Base-by-base conservation (phyloP, 1,140 invertebrate genomes). In the Listronotus bonariensis region DNA sequence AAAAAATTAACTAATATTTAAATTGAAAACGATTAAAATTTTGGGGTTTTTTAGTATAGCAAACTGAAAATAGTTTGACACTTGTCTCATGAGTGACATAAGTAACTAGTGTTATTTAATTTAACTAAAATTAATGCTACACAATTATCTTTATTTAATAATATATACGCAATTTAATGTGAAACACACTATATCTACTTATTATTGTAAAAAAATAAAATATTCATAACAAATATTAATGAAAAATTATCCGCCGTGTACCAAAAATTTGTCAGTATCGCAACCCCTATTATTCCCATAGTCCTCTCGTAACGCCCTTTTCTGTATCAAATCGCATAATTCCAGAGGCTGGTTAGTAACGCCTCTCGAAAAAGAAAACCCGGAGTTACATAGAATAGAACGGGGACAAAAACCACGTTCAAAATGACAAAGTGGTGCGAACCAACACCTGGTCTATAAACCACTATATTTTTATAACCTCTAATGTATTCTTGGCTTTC, bases 321-420 rank as follows among this genome's bases (percentile, higher is more conserved):
- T 69, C 65, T 74, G 69, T 74, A 74, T 74, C 71, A 74, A 74
- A 74, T 74, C 69, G 71, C 52, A 67, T 74, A 74, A 74, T 74
- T 73, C 73, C 71, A 72, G 71, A 73, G 73, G 73, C 63, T 71
- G 73, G 73, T 52, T 65, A 61, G 73, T 53, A 71, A 69, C 73
- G 70, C 73, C 73, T 71, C 54, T 74, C 52, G 66, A 72, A 67
- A 73, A 67, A 64, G 65, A 48, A 71, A 73, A 71, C 68, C 58
- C 45, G 63, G 59, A 58, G 56, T 51, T 36, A 53, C 17, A 12
- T 14, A 38, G 36, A 52, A 52, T 52, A 61, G 48, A 52, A 40
- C 45, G 26, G 32, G 52, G 34, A 63, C 60, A 63, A 63, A 67
- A 63, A 53, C 55, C 15, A 38, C 17, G 14, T 32, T 17, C 18